Evolutionary conservation across 2,113 vertebrate species (phyloP).

Genomic region (Ifrita kowaldi): DNA sequence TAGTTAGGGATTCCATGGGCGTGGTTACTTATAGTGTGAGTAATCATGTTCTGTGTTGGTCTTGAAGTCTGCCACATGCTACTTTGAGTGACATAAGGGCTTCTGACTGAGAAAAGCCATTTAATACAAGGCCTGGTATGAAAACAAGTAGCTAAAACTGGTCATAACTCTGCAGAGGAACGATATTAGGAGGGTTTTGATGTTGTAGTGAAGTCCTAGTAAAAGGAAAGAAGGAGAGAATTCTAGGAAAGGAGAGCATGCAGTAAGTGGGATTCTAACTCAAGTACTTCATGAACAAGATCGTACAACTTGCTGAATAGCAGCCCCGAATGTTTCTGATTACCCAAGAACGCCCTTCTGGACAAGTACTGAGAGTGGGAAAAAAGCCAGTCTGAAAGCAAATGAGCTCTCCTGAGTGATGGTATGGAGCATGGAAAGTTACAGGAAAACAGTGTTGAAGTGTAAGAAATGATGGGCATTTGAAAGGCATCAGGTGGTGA

Average conservation of each 20-base stretch:
- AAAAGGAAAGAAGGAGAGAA: neutral
- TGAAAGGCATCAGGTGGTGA: neutral
- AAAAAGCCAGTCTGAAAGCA: neutral
- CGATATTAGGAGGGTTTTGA: neutral
- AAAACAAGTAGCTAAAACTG: neutral
- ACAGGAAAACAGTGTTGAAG: neutral
- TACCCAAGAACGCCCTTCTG: neutral
- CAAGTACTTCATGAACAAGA: neutral
- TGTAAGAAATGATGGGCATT: neutral
- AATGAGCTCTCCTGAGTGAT: neutral
- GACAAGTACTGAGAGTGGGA: neutral
- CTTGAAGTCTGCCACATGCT: neutral
- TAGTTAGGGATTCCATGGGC: neutral
- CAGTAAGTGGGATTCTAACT: neutral
- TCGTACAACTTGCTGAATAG: neutral
- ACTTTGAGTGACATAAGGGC: neutral
- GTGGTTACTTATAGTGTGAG: neutral
- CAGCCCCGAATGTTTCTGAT: neutral
- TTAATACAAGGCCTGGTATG: neutral
- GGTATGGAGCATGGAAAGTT: neutral
- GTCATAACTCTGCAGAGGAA: neutral
- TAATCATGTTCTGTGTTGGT: neutral
- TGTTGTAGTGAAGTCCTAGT: neutral
- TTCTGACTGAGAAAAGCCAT: neutral
- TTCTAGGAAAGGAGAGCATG: neutral